Evolutionary conservation across 2,113 vertebrate species (phyloP), one percentile per base, ranked within the genome.

Genomic region (Leucopsar rothschildi): DNA sequence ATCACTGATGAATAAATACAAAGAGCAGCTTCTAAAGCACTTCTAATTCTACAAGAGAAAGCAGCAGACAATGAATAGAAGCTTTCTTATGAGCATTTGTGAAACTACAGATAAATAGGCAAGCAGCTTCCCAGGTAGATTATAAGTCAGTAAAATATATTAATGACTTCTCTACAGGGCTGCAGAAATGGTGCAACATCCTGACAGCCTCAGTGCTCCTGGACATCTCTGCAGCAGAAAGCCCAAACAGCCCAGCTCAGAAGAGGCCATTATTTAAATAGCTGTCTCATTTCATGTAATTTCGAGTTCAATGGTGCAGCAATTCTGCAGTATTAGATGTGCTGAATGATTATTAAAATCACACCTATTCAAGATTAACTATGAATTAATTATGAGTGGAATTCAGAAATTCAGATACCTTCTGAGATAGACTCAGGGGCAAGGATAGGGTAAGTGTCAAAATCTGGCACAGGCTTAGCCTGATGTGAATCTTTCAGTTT

Each of bases 341-440:
- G 89, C 82, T 71, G 93, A 93, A 93, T 92, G 88, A 96, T 94
- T 96, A 97, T 96, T 96, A 96, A 96, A 96, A 96, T 97, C 96
- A 82, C 80, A 95, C 94, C 94, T 96, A 93, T 93, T 95, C 90
- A 93, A 94, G 95, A 96, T 97, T 96, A 96, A 93, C 88, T 68
- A 92, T 96, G 92, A 97, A 96, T 97, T 97, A 97, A 96, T 95
- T 96, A 96, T 97, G 88, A 94, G 93, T 61, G 60, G 88, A 86
- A 86, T 92, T 96, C 88, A 88, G 93, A 83, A 86, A 86, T 86
- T 72, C 85, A 88, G 82, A 88, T 93, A 52, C 82, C 55, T 95
- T 82, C 50, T 42, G 84, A 86, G 88, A 81, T 33, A 86, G 39
- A 37, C 86, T 86, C 29, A 8, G 45, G 86, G 69, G 80, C 63